Conservation (phyloP, 2,797 vertebrate genomes). For the Pempheris klunzingeri region DNA sequence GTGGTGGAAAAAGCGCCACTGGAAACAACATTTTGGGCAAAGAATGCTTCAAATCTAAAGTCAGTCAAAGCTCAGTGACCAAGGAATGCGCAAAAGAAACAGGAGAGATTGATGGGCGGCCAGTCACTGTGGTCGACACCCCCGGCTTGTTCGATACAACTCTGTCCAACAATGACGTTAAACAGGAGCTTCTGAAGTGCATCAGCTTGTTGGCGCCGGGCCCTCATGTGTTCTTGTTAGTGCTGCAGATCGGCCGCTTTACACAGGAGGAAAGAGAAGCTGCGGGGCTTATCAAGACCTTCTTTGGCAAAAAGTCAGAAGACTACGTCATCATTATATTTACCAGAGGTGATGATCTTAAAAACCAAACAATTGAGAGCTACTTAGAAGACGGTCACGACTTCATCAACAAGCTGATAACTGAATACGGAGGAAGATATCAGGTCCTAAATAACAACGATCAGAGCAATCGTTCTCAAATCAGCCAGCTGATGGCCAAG, state of each 20-base stretch:
- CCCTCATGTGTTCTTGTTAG: constrained; percentile 60
- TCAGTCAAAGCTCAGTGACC: constrained; percentile 15
- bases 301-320: constrained; percentile 42
- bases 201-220: constrained; percentile 54
- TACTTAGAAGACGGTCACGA: neutral
- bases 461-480: constrained; percentile 30
- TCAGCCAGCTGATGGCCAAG: constrained; percentile 40
- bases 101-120: constrained; percentile 8
- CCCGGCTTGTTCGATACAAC: constrained; percentile 50
- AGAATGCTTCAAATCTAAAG: neutral
- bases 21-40: constrained; percentile 57
- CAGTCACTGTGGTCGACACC: constrained; percentile 46
- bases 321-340: constrained; percentile 46
- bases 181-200: constrained; percentile 49
- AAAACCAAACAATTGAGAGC: neutral
- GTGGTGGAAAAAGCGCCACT: constrained; percentile 61
- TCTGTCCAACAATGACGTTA: neutral
- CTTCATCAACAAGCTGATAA: neutral
- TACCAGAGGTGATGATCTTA: constrained; percentile 59
- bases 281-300: constrained; percentile 10
- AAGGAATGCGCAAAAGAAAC: constrained; percentile 20
- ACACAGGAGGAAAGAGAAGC: constrained; percentile 42
- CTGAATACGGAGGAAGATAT: constrained; percentile 8
- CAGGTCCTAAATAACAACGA: constrained; percentile 60
- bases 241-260: constrained; percentile 47